Percentiles rank a stretch among this genome's conserved stretches.
phyloP scores from a whole-genome alignment of 2,888 invertebrate species.

The Acronicta psi region DNA sequence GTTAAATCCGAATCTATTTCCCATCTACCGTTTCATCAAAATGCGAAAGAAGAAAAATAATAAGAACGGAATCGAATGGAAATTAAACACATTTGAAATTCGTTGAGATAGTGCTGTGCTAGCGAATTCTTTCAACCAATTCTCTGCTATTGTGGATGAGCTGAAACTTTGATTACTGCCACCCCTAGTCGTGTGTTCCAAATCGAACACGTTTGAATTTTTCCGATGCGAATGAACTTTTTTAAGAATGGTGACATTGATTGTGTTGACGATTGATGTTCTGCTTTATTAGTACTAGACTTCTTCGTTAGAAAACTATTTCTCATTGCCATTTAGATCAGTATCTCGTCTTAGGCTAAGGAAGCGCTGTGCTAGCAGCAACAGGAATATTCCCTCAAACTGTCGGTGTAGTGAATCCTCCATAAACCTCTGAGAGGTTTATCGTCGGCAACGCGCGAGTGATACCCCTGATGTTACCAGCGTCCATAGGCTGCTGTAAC shows the following conservation, averaged over 20 bases:
- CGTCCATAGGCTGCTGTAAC: too few species aligned
- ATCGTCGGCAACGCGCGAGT: too few species aligned
- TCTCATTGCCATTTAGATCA: not conserved
- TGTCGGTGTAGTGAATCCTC: too few species aligned
- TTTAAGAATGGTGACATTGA: constrained; percentile 1
- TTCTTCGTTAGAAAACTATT: too few species aligned
- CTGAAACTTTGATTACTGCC: constrained; percentile 48
- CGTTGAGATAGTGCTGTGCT: constrained; percentile 44
- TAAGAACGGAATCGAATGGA: constrained; percentile 52
- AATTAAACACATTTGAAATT: constrained; percentile 55
- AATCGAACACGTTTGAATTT: constrained; percentile 30
- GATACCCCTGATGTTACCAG: too few species aligned
- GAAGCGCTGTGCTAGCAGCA: too few species aligned
- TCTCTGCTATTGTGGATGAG: constrained; percentile 47
- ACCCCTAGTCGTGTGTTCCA: constrained; percentile 8
- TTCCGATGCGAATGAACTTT: constrained; percentile 13
- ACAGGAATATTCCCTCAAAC: too few species aligned
- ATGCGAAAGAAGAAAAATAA: constrained; percentile 50
- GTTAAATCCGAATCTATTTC: constrained; percentile 43
- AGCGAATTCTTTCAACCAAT: constrained; percentile 45
- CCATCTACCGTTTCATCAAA: constrained; percentile 37
- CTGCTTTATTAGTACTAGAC: too few species aligned
- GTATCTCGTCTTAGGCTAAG: too few species aligned
- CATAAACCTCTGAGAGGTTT: too few species aligned
- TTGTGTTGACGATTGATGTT: not conserved